phyloP scores from a whole-genome alignment of 2,113 vertebrate species.

The Dolichallabes microphthalmus region DNA sequence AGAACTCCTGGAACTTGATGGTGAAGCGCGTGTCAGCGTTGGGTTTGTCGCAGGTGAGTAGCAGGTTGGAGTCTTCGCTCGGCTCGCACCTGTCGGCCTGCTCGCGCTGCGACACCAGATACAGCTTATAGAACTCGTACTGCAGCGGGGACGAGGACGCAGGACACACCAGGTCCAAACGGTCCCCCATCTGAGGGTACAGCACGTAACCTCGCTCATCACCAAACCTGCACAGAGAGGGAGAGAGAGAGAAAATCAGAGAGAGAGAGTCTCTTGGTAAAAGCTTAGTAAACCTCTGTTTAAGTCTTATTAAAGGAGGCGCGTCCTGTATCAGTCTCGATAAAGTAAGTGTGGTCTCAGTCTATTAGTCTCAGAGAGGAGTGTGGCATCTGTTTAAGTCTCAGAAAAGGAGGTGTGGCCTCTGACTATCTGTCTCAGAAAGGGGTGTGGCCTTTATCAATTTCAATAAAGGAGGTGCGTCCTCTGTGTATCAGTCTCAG shows the following conservation, averaged over 20 bases:
- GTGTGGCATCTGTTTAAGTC: background rate
- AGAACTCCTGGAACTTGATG: slow-evolving; percentile 99
- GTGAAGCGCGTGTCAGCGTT: slow-evolving; percentile 96
- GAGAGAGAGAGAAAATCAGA: slow-evolving; percentile 4
- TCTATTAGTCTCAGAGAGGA: no score
- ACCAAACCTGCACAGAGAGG: slow-evolving; percentile 44
- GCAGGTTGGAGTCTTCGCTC: slow-evolving; percentile 88
- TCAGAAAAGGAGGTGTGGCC: background rate
- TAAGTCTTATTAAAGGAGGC: background rate
- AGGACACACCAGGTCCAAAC: slow-evolving; percentile 97
- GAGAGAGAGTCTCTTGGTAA: background rate
- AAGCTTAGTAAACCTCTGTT: background rate
- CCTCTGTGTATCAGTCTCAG: background rate
- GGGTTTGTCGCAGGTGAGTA: slow-evolving; percentile 94
- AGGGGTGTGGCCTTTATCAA: background rate
- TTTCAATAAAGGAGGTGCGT: no score
- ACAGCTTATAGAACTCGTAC: slow-evolving; percentile 97
- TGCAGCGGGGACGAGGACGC: slow-evolving; percentile 70
- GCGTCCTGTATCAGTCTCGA: background rate
- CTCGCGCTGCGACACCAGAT: slow-evolving; percentile 84
- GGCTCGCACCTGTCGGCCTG: slow-evolving; percentile 94
- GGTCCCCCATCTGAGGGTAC: slow-evolving; percentile 96
- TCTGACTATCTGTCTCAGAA: background rate
- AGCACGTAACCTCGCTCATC: slow-evolving; percentile 62
- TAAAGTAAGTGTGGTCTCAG: no score